phyloP scores from a whole-genome alignment of 2,888 invertebrate genomes.

The Drosophila kambysellisi region DNA sequence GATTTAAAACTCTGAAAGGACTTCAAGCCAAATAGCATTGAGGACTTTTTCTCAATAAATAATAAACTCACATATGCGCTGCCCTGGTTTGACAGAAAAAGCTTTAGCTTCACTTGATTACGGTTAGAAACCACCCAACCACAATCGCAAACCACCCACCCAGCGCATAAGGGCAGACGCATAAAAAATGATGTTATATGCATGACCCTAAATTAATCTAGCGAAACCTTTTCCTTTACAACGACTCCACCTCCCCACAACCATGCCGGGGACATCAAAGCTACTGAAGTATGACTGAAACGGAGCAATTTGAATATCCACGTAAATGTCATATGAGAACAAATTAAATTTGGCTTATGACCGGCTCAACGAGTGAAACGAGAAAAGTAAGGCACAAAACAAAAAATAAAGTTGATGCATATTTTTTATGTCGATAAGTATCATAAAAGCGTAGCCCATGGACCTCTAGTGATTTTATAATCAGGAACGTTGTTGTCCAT shows the following conservation, averaged over 20 bases:
- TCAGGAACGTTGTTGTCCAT: conserved; percentile 24
- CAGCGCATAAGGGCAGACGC: conserved; percentile 25
- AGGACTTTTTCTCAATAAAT: conserved; percentile 64
- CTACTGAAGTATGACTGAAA: conserved; percentile 77
- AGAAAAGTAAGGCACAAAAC: conserved; percentile 10
- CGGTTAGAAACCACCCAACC: conserved; percentile 41
- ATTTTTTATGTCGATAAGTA: conserved; percentile 40
- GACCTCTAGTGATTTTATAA: conserved; percentile 28
- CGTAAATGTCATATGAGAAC: conserved; percentile 74
- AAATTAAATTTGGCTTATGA: conserved; percentile 80
- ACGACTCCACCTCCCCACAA: conserved; percentile 7
- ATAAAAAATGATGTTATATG: conserved; percentile 81
- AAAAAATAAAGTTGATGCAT: conserved; percentile 23
- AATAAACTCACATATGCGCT: conserved; percentile 56
- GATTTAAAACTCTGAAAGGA: conserved; percentile 50
- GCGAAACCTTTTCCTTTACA: conserved; percentile 75
- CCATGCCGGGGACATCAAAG: conserved; percentile 61
- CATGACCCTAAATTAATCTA: conserved; percentile 84
- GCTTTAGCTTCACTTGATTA: conserved; percentile 68
- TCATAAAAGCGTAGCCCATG: conserved; percentile 38
- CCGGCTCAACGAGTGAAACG: conserved; percentile 34
- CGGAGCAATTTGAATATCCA: conserved; percentile 79
- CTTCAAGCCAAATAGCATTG: conserved; percentile 34
- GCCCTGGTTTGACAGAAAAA: conserved; percentile 37
- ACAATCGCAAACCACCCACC: conserved; percentile 21